Percentiles rank a stretch among this genome's conserved stretches.
Evolutionary conservation across 2,113 vertebrate genomes (phyloP).

Genomic region (Callipepla californica): DNA sequence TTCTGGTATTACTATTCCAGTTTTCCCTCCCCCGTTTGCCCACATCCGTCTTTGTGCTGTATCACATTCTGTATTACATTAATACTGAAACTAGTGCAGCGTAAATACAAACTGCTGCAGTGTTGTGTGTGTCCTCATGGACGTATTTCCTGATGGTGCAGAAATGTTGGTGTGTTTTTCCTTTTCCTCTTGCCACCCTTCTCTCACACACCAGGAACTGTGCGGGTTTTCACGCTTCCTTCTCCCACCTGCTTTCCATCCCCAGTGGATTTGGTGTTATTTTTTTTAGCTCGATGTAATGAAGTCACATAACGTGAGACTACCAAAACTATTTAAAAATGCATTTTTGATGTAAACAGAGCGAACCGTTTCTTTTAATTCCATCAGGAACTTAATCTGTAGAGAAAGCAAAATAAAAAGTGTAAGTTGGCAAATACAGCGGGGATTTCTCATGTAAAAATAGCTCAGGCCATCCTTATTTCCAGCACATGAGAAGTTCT

Average conservation of each 20-base stretch:
- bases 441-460: background rate
- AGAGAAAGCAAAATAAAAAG: background rate
- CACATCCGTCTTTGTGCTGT: background rate
- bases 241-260: background rate
- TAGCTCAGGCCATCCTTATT: background rate
- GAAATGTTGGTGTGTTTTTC: background rate
- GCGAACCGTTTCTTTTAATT: background rate
- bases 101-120: background rate
- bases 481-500: background rate
- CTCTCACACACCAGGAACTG: accelerated
- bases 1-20: background rate
- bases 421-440: background rate
- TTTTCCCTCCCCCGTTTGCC: background rate
- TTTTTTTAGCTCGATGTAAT: background rate
- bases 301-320: background rate
- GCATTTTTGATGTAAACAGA: background rate
- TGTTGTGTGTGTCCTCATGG: background rate
- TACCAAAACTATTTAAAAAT: background rate
- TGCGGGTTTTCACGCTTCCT: background rate
- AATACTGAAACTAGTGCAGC: background rate
- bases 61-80: background rate
- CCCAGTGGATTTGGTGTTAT: background rate
- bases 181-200: background rate
- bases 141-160: background rate
- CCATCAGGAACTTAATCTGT: background rate